Evolutionary conservation across 2,888 invertebrate species (phyloP), one percentile per base, ranked within the genome.

Genomic region (Trachelus troglodyta): DNA sequence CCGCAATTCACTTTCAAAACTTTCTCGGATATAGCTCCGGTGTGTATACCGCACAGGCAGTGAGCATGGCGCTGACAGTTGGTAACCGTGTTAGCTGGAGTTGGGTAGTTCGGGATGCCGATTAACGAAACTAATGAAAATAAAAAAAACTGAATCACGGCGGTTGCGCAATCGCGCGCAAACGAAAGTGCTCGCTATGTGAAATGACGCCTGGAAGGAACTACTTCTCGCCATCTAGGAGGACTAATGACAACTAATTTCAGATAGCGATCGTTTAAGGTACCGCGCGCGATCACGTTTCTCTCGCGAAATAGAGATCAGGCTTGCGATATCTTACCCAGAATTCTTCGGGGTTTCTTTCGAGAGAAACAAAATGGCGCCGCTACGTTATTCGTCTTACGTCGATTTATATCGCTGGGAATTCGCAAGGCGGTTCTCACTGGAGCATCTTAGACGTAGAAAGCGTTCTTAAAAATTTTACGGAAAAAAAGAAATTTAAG

Each of bases 1-100:
- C 78, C 75, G 78, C 75, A 78, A 78, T 78, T 78, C 78, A 78
- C 78, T 78, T 78, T 78, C 78, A 78, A 56, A 78, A 78, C 78
- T 78, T 75, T 78, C 78, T 71, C 78, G 75, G 34, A 35, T 23
- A 23, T 11, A 11, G 33, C 31, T 12, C 30, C 71, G 76, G 4
- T 15, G 4, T 15, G 40, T 40, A 34, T 34, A 12, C 35, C 34
- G 12, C 12, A 40, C 40, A 31, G 15, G 30, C 15, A 73, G 56
- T 4, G 73, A 73, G 15, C 23, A 56, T 9, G 56, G 56, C 23
- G 56, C 23, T 23, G 56, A 56, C 56, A 56, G 56, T 56, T 56
- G 40, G 40, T 40, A 40, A 40, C 40, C 40, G 40, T 40, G 40
- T 30, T 69, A 12, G 69, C 69, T 69, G 33, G 34, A n/a, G 37